Percentiles rank a stretch among this genome's conserved stretches.
Evolutionary conservation across 2,888 invertebrate genomes (phyloP).

Genomic region (Drosophila incognita): DNA sequence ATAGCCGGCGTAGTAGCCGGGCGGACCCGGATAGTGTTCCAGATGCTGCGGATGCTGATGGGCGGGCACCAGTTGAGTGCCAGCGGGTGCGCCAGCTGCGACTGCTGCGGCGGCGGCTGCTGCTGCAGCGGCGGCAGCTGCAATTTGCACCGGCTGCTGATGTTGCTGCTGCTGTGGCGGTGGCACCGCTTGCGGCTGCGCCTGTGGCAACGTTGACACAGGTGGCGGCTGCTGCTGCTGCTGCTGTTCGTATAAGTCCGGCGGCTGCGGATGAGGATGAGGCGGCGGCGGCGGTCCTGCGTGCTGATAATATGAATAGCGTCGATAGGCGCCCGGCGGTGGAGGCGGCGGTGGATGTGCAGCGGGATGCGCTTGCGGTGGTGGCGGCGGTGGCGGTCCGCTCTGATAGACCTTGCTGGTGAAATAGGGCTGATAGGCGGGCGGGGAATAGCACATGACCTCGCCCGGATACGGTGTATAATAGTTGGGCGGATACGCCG

Average conservation of each 20-base stretch:
- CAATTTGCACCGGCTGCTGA: constrained; percentile 48
- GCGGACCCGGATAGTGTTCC: constrained; percentile 86
- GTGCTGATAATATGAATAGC: constrained; percentile 74
- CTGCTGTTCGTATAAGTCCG: constrained; percentile 83
- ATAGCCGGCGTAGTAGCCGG: constrained; percentile 87
- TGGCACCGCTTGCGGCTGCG: constrained; percentile 13
- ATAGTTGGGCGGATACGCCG: constrained; percentile 85
- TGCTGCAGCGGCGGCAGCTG: constrained; percentile 67
- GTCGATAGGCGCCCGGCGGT: constrained; percentile 72
- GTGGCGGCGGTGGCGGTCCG: constrained; percentile 83
- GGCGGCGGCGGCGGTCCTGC: constrained; percentile 52
- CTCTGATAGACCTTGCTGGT: constrained; percentile 86
- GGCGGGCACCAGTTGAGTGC: constrained; percentile 85
- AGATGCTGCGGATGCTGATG: constrained; percentile 84
- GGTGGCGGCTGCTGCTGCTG: constrained; percentile 58
- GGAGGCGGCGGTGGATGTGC: constrained; percentile 82
- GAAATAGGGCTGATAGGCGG: constrained; percentile 86
- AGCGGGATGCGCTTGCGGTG: constrained; percentile 75
- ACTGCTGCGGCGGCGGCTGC: constrained; percentile 64
- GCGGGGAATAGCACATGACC: constrained; percentile 86
- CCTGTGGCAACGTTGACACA: constrained; percentile 23
- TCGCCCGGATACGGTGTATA: constrained; percentile 85
- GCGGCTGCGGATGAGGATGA: constrained; percentile 67
- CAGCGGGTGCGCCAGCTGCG: constrained; percentile 56
- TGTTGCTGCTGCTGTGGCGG: constrained; percentile 39